Conservation (phyloP, 2,888 invertebrate species). For the Agrochola lychnidis region DNA sequence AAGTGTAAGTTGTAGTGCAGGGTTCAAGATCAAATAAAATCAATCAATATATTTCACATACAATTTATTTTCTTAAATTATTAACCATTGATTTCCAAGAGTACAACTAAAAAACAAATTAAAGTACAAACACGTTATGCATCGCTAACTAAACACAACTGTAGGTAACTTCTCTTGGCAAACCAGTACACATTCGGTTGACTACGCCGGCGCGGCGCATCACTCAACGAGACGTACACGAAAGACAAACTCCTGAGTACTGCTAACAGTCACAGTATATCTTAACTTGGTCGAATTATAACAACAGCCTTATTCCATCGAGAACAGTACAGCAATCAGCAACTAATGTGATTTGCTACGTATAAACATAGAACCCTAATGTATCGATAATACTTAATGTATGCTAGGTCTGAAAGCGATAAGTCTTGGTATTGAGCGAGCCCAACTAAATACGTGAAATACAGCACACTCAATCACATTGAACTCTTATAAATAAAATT, state of each 20-base stretch:
- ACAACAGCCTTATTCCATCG: constrained; percentile 85
- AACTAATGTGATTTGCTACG: constrained; percentile 87
- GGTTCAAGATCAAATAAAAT: constrained; percentile 64
- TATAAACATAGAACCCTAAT: constrained; percentile 84
- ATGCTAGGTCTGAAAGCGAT: constrained; percentile 86
- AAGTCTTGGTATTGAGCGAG: constrained; percentile 90
- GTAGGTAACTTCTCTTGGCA: constrained; percentile 91
- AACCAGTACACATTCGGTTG: constrained; percentile 87
- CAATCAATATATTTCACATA: constrained; percentile 86
- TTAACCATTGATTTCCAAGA: constrained; percentile 91
- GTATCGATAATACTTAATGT: constrained; percentile 87
- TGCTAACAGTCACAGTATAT: constrained; percentile 80
- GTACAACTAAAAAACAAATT: constrained; percentile 91
- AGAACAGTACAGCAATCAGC: constrained; percentile 85
- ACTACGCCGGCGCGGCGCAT: constrained; percentile 87
- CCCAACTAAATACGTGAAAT: constrained; percentile 87
- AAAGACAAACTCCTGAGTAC: constrained; percentile 74
- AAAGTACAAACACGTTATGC: constrained; percentile 91
- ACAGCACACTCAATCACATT: constrained; percentile 85
- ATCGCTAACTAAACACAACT: constrained; percentile 90
- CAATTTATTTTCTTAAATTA: constrained; percentile 91
- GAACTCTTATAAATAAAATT: constrained; percentile 70
- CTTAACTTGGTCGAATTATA: constrained; percentile 85
- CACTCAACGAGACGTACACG: constrained; percentile 83
- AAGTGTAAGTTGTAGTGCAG: not conserved